Evolutionary conservation across 2,888 invertebrate species (phyloP), one percentile per base, ranked within the genome.

Genomic region (Nineta flava): DNA sequence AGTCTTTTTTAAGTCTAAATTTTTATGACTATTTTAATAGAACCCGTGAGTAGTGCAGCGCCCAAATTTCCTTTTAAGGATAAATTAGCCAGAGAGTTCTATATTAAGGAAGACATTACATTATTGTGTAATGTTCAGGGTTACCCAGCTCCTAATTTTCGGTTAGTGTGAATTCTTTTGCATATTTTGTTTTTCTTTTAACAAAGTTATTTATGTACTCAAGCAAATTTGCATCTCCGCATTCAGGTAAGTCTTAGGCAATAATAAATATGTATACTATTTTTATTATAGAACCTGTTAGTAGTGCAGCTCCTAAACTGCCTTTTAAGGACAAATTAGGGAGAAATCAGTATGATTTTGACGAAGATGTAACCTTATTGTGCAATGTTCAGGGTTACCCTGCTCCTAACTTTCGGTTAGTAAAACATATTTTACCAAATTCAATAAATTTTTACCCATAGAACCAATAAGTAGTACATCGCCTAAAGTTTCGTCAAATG

Each of bases 41-140:
- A 86, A 73, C 86, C 87, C 57, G 77, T 85, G 70, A 82, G 83
- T 69, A 81, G 81, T 64, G 80, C 82, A 54, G 74, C 77, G 56
- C 83, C 83, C 55, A 82, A 81, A 58, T 61, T 71, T 51, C 65
- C 69, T 3, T 65, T 62, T 38, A 61, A 63, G 26, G 65, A 64
- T 51, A 80, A 77, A 63, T 76, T 75, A 55, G 75, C 75, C 62
- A 73, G 15, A 13, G 55, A 41, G 58, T 59, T 21, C 63, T 61
- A 42, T 56, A 59, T 53, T 38, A n/a, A 13, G 6, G 38, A 65
- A 54, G 68, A 71, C 51, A 66, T 75, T 61, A 73, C 72, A 56
- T 68, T 79, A 58, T 71, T 77, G 63, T 80, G 79, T 62, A 77
- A 78, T 55, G 78, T 78, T 48, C 79, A 80, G 65, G 78, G 76